Evolutionary conservation across 2,797 vertebrate genomes (phyloP), one percentile per base, ranked within the genome.

Genomic region (Apogon hyalosoma): DNA sequence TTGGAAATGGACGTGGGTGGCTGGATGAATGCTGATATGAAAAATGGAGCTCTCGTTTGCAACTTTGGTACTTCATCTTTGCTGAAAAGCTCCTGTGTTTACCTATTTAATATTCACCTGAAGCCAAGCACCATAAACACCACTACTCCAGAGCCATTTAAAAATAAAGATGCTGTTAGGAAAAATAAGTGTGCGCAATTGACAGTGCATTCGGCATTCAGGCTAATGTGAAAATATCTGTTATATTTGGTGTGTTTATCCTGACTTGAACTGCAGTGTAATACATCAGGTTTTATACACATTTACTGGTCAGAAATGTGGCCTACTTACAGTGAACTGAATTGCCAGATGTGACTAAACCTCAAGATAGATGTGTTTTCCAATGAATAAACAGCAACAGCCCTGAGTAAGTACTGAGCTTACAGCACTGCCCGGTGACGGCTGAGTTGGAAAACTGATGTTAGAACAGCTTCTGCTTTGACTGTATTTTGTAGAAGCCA

Each of bases 71-170:
- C 68, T 83, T 76, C 56, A 76, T 76, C 84, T 81, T 38, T 0
- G 10, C 68, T 51, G 33, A 64, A 69, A 64, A 54, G 62, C 69
- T 50, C 51, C 38, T 15, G 46, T 63, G 67, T 87, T 85, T 69
- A 71, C 75, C 69, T 68, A 4, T 72, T 83, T 75, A 77, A 73
- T 82, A 79, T 82, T 81, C 83, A 79, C 72, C 75, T 76, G 76
- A 46, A 63, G 57, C 69, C 45, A 7, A 55, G 53, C 43, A 1
- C 63, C 46, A 16, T 74, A 63, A 77, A 75, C 75, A 66, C 33
- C 9, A 11, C 46, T 53, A 24, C 33, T 47, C 66, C 8, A 43
- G 38, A 69, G 53, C 57, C 60, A 48, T 75, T 62, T 72, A 14
- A 36, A 67, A 66, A 85, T 56, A 70, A 79, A 80, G 55, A 59